phyloP scores from a whole-genome alignment of 1,140 invertebrate species.

The Drosophila nigrodunni region DNA sequence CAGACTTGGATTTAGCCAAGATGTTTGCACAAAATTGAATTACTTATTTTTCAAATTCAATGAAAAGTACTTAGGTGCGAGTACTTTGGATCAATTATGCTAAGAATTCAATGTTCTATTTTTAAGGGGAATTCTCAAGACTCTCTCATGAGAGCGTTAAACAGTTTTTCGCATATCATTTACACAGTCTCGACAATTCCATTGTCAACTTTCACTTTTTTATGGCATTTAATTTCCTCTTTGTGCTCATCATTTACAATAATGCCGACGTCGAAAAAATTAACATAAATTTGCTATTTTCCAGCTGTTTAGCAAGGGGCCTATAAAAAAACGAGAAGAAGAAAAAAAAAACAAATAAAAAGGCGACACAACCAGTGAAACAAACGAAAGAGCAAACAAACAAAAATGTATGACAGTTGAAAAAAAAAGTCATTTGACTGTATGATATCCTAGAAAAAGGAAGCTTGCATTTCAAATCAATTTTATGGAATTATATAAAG shows the following conservation, averaged over 20 bases:
- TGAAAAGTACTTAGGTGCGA: constrained; percentile 2
- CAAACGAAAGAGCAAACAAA: constrained; percentile 19
- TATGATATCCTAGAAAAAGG: constrained; percentile 28
- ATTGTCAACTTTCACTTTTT: constrained; percentile 55
- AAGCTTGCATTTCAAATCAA: not conserved
- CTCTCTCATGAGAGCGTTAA: not conserved
- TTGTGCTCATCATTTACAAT: constrained; percentile 71
- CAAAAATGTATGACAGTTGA: constrained; percentile 1
- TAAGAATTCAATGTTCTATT: constrained; percentile 1
- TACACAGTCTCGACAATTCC: constrained; percentile 40
- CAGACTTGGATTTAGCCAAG: constrained; percentile 25
- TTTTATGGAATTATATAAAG: not conserved
- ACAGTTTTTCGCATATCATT: constrained; percentile 29
- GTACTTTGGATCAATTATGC: constrained; percentile 20
- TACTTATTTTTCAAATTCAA: constrained; percentile 13
- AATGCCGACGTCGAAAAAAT: constrained; percentile 61
- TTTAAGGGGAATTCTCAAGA: not conserved
- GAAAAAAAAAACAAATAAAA: constrained; percentile 58
- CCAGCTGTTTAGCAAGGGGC: constrained; percentile 58
- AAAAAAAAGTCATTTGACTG: not conserved
- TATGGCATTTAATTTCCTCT: constrained; percentile 75
- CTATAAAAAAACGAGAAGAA: constrained; percentile 25
- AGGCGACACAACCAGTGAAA: constrained; percentile 13
- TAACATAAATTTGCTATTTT: constrained; percentile 78
- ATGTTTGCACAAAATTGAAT: constrained; percentile 41